phyloP scores from a whole-genome alignment of 2,888 invertebrate genomes.

The Himalopsyche anomala region DNA sequence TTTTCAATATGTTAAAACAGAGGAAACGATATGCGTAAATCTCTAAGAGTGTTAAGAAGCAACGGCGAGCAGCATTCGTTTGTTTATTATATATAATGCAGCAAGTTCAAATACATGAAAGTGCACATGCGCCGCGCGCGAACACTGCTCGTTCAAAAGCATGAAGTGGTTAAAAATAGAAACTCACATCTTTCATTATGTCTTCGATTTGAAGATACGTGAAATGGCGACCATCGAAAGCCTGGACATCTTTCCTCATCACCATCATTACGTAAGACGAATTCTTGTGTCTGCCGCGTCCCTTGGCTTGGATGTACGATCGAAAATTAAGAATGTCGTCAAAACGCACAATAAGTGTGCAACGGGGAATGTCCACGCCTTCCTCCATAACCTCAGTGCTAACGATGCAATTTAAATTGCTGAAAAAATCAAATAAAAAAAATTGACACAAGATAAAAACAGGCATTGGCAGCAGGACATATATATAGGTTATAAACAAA shows the following conservation, averaged over 20 bases:
- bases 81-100: no score
- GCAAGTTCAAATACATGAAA: no score
- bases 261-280: slow-evolving; percentile 81
- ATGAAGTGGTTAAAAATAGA: neutral
- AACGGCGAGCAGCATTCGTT: no score
- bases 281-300: slow-evolving; percentile 69
- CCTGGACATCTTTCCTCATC: slow-evolving; percentile 67
- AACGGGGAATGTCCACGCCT: slow-evolving; percentile 90
- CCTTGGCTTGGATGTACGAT: slow-evolving; percentile 93
- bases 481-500: no score
- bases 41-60: no score
- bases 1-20: no score
- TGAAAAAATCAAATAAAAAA: slow-evolving; percentile 67
- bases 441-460: slow-evolving; percentile 12
- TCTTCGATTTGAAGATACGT: slow-evolving; percentile 76
- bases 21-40: no score
- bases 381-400: slow-evolving; percentile 90
- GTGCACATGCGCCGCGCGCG: no score
- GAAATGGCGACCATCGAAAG: slow-evolving; percentile 70
- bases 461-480: no score
- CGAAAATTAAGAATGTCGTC: slow-evolving; percentile 84
- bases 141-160: no score
- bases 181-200: slow-evolving; percentile 74
- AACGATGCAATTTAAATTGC: slow-evolving; percentile 74
- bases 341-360: slow-evolving; percentile 87